Percentiles rank a stretch among this genome's conserved stretches.
phyloP scores from a whole-genome alignment of 2,113 vertebrate species.

The Dipodomys spectabilis region DNA sequence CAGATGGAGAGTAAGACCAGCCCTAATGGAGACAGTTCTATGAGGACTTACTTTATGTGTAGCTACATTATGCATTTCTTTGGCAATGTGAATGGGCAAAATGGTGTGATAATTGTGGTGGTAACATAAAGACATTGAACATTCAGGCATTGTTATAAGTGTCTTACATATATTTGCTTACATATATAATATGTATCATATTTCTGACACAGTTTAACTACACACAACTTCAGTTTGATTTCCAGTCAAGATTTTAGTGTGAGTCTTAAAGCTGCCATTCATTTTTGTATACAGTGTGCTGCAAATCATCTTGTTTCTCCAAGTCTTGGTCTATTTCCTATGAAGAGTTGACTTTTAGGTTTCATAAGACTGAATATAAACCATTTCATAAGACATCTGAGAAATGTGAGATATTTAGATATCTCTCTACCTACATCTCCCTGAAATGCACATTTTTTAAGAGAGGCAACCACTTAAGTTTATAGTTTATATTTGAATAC shows the following conservation, averaged over 20 bases:
- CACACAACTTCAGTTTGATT: not conserved
- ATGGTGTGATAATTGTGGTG: not conserved
- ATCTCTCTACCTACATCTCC: not conserved
- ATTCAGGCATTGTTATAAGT: not conserved
- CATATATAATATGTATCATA: not conserved
- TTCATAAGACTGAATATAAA: not conserved
- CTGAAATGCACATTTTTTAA: not conserved
- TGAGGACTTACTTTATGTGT: not conserved
- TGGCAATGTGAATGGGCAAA: conserved; percentile 21
- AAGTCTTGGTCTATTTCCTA: not conserved
- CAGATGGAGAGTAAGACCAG: not conserved
- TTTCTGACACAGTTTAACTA: not conserved
- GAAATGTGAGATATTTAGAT: not conserved
- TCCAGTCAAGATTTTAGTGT: not conserved
- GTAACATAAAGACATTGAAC: not conserved
- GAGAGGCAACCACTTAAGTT: not conserved
- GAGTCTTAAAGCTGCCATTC: not conserved
- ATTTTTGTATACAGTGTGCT: not conserved
- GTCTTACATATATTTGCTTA: not conserved
- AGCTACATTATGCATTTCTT: not conserved
- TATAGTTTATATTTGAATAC: not conserved
- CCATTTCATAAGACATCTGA: not conserved
- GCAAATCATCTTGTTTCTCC: not conserved
- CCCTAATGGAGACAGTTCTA: not conserved
- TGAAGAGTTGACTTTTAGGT: not conserved